These are phyloP conservation scores for Rattus rattus DNA, from an alignment of 2,113 vertebrate species.

Conservation along the genomic window DNA sequence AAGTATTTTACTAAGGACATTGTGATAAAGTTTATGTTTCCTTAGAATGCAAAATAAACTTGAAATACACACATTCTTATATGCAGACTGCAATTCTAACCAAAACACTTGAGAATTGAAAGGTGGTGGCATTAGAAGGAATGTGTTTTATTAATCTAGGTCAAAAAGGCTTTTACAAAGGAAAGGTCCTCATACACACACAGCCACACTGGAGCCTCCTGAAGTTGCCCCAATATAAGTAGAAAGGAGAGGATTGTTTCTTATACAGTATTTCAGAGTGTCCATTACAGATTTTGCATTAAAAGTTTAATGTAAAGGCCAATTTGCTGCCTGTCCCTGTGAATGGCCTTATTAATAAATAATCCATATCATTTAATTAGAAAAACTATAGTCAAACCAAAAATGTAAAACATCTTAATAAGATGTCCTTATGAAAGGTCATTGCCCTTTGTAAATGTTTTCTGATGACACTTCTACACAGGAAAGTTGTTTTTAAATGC, in stretches of 20 bases:
- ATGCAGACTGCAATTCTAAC: not conserved
- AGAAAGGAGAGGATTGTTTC: slow-evolving; percentile 56
- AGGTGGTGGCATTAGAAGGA: not conserved
- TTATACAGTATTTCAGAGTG: slow-evolving; percentile 50
- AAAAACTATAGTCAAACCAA: slow-evolving; percentile 83
- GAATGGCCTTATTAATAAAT: slow-evolving; percentile 84
- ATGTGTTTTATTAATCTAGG: slow-evolving; percentile 1
- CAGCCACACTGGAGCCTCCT: not conserved
- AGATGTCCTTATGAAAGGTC: slow-evolving; percentile 80
- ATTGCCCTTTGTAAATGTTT: slow-evolving; percentile 81
- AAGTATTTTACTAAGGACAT: not conserved
- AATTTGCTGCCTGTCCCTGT: slow-evolving; percentile 78
- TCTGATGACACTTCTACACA: slow-evolving; percentile 71
- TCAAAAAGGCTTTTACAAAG: slow-evolving; percentile 39
- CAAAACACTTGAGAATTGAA: not conserved
- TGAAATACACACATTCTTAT: not conserved
- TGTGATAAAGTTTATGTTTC: not conserved
- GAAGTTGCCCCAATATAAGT: not conserved
- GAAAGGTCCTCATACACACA: not conserved
- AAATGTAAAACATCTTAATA: slow-evolving; percentile 84
- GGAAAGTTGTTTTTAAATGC: slow-evolving; percentile 60
- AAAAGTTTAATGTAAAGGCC: slow-evolving; percentile 82
- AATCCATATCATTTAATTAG: slow-evolving; percentile 82
- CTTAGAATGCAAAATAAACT: not conserved
- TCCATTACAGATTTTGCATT: slow-evolving; percentile 77